Percentiles rank a stretch among this genome's conserved stretches.
Evolutionary conservation across 2,113 vertebrate genomes (phyloP).

Genomic region (Tetrax tetrax): DNA sequence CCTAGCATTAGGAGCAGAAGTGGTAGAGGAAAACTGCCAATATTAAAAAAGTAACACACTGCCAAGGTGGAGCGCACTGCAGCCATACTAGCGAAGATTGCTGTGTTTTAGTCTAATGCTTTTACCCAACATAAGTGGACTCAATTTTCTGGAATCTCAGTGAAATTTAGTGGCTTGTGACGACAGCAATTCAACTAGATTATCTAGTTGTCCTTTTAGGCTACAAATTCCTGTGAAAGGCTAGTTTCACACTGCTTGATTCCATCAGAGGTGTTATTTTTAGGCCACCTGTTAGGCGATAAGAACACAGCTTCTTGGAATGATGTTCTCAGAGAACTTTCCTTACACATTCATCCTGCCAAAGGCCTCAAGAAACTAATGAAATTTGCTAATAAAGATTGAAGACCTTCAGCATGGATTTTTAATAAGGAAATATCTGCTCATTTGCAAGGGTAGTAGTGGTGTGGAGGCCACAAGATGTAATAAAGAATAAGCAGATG

Average conservation of each 20-base stretch:
- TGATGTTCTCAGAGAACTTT: background rate
- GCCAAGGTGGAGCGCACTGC: background rate
- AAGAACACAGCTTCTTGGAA: background rate
- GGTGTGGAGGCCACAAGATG: constrained; percentile 60
- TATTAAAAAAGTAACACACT: background rate
- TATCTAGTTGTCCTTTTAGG: background rate
- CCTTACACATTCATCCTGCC: constrained; percentile 18
- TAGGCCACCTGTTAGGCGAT: background rate
- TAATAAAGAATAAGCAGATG: constrained; percentile 67
- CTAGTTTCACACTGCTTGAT: background rate
- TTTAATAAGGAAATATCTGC: constrained; percentile 73
- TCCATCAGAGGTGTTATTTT: background rate
- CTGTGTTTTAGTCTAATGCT: background rate
- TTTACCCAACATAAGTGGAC: rapidly evolving
- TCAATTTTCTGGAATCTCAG: background rate
- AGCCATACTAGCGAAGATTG: too few relatives aligned
- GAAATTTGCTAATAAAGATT: constrained; percentile 64
- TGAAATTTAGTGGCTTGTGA: background rate
- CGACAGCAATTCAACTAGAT: background rate
- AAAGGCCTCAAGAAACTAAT: constrained; percentile 50
- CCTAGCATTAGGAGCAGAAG: background rate
- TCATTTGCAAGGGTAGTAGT: constrained; percentile 50
- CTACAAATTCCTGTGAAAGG: background rate
- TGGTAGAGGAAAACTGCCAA: background rate
- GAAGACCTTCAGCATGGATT: constrained; percentile 59